A percentile compares a stretch with the other conserved stretches of the same genome.
Conservation (phyloP, 2,888 invertebrate species). For the Endomychus coccineus region DNA sequence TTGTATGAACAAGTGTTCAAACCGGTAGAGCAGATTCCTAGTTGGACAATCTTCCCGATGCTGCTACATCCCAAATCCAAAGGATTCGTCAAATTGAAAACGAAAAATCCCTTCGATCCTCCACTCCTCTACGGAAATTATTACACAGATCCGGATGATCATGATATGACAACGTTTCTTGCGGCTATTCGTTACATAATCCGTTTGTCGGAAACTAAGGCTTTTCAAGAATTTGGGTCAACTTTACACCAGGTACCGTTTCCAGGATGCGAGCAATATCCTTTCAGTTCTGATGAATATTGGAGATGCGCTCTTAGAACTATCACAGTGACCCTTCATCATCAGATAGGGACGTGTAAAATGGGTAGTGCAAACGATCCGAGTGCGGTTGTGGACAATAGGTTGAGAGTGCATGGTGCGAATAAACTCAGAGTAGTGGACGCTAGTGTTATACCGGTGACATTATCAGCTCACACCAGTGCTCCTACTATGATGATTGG, state of each 20-base stretch:
- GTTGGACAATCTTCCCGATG: constrained; percentile 9
- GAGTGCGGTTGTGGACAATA: constrained; percentile 56
- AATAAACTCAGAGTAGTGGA: constrained; percentile 54
- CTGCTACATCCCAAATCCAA: constrained; percentile 50
- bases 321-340: constrained; percentile 55
- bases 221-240: constrained; percentile 49
- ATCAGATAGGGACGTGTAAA: constrained; percentile 57
- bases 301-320: constrained; percentile 60
- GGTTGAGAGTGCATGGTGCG: constrained; percentile 25
- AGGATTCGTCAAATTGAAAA: constrained; percentile 57
- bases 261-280: constrained; percentile 52
- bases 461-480: constrained; percentile 58
- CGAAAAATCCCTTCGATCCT: constrained; percentile 55
- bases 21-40: constrained; percentile 4
- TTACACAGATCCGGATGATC: constrained; percentile 48
- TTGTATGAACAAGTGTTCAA: constrained; percentile 8
- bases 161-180: constrained; percentile 52
- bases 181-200: constrained; percentile 54
- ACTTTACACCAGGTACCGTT: constrained; percentile 48
- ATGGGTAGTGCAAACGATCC: constrained; percentile 58
- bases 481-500: constrained; percentile 63
- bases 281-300: constrained; percentile 52
- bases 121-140: constrained; percentile 69
- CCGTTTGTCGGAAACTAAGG: constrained; percentile 49
- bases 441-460: constrained; percentile 56